Evolutionary conservation across 2,797 vertebrate species (phyloP).

Genomic region (Carcharodon carcharias): DNA sequence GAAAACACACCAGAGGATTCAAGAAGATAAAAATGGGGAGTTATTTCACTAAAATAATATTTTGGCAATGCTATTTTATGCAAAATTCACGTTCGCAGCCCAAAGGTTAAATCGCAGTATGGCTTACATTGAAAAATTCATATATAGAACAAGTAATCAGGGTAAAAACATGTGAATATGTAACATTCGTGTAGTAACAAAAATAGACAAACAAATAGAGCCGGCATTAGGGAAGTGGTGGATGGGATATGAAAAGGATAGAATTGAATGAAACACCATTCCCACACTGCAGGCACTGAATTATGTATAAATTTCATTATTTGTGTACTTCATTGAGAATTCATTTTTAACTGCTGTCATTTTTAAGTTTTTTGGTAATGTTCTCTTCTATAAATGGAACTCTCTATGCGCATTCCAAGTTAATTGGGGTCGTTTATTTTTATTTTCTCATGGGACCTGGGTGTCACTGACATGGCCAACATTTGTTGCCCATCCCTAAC

Average conservation of each 20-base stretch:
- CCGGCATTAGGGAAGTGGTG: too few species aligned
- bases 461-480: too few species aligned
- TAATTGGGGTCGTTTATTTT: not conserved
- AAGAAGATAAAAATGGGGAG: not conserved
- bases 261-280: not conserved
- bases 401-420: not conserved
- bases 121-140: not conserved
- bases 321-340: too few species aligned
- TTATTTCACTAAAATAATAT: not conserved
- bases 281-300: too few species aligned
- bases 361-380: not conserved
- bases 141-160: not conserved
- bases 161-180: not conserved
- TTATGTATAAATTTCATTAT: too few species aligned
- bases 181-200: not conserved
- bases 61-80: not conserved
- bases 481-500: too few species aligned
- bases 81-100: not conserved
- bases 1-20: not conserved
- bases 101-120: not conserved
- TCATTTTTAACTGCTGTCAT: not conserved
- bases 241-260: not conserved
- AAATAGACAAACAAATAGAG: too few species aligned
- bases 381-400: not conserved
- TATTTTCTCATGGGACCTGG: too few species aligned